Evolutionary conservation across 2,797 vertebrate genomes (phyloP).

Genomic region (Lycodopsis pacificus): DNA sequence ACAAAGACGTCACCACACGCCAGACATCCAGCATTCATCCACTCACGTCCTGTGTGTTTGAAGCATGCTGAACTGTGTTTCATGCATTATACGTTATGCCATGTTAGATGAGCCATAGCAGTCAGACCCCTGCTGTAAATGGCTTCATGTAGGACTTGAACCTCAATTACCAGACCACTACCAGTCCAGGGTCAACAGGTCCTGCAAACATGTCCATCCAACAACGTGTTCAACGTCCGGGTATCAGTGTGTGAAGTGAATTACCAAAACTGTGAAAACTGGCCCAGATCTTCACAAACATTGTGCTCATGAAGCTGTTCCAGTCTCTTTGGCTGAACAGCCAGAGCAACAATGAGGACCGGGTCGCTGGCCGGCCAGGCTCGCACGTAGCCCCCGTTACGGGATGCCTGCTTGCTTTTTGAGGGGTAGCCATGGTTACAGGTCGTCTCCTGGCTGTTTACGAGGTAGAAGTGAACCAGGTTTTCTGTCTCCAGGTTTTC

Average conservation of each 20-base stretch:
- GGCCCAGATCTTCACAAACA: no score
- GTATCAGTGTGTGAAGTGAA: background rate
- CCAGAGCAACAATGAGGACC: no score
- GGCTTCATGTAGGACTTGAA: no score
- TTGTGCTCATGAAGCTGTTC: background rate
- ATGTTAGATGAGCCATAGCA: no score
- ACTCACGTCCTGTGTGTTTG: background rate
- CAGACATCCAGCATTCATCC: background rate
- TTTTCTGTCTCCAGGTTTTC: background rate
- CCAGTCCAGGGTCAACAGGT: background rate
- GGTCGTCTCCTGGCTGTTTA: constrained; percentile 13
- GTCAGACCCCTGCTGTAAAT: no score
- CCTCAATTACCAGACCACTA: background rate
- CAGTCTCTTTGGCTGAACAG: background rate
- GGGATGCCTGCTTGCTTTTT: background rate
- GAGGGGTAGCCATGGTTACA: constrained; percentile 12
- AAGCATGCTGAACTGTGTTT: background rate
- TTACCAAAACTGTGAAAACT: background rate
- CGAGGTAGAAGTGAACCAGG: background rate
- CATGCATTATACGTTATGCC: no score
- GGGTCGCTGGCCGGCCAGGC: background rate
- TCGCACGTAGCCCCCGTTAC: background rate
- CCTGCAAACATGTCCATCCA: background rate
- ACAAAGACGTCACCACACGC: background rate
- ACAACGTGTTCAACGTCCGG: background rate